Percentiles rank a stretch among this genome's conserved stretches.
Conservation (phyloP, 2,113 vertebrate genomes). For the Phodopus roborovskii region DNA sequence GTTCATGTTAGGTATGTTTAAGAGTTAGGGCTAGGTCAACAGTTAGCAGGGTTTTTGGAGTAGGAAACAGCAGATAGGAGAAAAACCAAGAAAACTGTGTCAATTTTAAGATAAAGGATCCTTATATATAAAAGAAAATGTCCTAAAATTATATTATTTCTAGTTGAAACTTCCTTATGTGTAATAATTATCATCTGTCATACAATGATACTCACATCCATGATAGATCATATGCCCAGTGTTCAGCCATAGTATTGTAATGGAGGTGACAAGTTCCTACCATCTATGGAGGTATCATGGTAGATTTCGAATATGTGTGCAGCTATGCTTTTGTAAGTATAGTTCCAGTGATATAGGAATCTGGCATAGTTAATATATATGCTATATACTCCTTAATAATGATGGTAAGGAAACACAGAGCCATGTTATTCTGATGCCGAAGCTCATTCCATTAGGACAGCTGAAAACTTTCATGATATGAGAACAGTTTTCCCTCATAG, state of each 20-base stretch:
- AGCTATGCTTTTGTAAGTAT: not conserved
- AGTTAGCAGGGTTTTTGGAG: not conserved
- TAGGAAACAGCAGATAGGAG: not conserved
- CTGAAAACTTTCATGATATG: not conserved
- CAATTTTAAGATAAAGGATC: not conserved
- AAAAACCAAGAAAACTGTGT: too few relatives aligned
- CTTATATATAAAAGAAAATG: not conserved
- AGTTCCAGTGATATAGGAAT: too few relatives aligned
- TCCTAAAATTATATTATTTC: not conserved
- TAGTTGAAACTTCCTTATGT: not conserved
- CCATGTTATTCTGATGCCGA: too few relatives aligned
- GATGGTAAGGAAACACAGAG: not conserved
- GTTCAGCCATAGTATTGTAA: not conserved
- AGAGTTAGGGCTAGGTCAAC: not conserved
- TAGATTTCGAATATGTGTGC: not conserved
- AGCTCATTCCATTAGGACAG: not conserved
- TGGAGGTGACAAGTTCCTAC: not conserved
- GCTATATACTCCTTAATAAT: not conserved
- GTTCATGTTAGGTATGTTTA: not conserved
- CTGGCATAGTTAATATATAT: rapidly evolving
- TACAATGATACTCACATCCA: too few relatives aligned
- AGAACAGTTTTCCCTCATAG: not conserved
- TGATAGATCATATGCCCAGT: not conserved
- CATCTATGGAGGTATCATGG: too few relatives aligned
- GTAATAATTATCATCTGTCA: not conserved